Evolutionary conservation across 2,113 vertebrate species (phyloP).

Genomic region (Peromyscus polionotus): DNA sequence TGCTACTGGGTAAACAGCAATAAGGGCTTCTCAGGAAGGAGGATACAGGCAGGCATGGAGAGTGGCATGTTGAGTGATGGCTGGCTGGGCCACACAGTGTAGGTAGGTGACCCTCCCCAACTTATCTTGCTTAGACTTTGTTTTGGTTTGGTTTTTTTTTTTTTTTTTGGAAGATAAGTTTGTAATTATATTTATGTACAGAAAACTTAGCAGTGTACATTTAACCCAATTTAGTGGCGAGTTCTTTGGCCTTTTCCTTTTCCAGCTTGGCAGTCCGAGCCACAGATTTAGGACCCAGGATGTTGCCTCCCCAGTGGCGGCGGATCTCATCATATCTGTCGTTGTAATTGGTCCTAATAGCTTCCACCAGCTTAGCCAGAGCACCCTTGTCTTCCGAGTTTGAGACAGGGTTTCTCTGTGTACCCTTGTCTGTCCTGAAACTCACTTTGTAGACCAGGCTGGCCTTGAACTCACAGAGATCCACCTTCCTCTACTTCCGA

Average conservation of each 20-base stretch:
- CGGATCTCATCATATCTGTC: too few relatives aligned
- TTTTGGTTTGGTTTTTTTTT: not conserved
- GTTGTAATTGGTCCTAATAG: too few relatives aligned
- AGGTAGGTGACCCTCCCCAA: not conserved
- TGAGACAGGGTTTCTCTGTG: not conserved
- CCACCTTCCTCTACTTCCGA: not conserved
- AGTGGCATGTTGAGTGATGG: not conserved
- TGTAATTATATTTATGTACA: too few relatives aligned
- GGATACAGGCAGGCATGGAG: fast-evolving
- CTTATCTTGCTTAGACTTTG: not conserved
- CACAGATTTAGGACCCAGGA: too few relatives aligned
- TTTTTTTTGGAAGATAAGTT: too few relatives aligned
- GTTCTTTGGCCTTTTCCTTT: too few relatives aligned
- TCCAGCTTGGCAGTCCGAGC: too few relatives aligned
- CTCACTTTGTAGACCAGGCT: not conserved
- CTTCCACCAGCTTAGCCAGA: too few relatives aligned
- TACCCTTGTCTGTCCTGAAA: not conserved
- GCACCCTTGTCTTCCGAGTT: not conserved
- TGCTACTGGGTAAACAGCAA: not conserved
- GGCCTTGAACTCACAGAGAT: not conserved
- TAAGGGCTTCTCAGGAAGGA: not conserved
- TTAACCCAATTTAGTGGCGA: too few relatives aligned
- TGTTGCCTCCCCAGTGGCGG: too few relatives aligned
- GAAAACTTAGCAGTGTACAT: too few relatives aligned
- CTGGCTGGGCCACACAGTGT: not conserved